Percentiles rank a stretch among this genome's conserved stretches.
phyloP scores from a whole-genome alignment of 2,113 vertebrate genomes.

The Spea multiplicata region DNA sequence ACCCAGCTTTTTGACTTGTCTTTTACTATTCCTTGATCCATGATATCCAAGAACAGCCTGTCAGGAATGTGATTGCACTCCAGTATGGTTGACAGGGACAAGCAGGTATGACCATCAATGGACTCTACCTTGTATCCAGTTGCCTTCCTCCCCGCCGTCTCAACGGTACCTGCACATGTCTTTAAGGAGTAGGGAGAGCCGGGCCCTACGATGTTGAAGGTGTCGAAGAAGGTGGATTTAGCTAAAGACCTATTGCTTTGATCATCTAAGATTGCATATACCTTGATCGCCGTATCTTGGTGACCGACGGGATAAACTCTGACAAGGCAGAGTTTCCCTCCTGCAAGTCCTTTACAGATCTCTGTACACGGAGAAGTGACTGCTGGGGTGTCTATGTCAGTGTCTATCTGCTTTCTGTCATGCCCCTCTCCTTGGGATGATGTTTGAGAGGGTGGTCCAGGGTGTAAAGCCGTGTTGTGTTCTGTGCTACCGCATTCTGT shows the following conservation, averaged over 20 bases:
- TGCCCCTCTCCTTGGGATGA: neutral
- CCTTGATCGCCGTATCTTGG: too few relatives aligned
- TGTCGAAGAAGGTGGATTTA: too few relatives aligned
- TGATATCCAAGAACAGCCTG: neutral
- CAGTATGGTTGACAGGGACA: conserved; percentile 58
- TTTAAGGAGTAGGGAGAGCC: too few relatives aligned
- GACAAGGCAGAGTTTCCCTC: neutral
- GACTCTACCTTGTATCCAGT: too few relatives aligned
- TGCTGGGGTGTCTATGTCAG: neutral
- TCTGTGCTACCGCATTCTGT: conserved; percentile 12
- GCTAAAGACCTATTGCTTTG: too few relatives aligned
- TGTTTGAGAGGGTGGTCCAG: neutral
- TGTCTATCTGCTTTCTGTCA: neutral
- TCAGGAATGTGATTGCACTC: too few relatives aligned
- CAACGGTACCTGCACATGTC: too few relatives aligned
- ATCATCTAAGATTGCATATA: too few relatives aligned
- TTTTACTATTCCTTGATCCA: conserved; percentile 1
- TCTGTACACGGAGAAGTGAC: conserved; percentile 3
- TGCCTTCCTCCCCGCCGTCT: too few relatives aligned
- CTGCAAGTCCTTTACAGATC: conserved; percentile 2
- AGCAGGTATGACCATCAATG: too few relatives aligned
- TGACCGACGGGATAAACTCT: too few relatives aligned
- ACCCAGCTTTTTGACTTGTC: neutral
- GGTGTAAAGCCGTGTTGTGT: conserved; percentile 3
- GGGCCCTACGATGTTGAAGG: too few relatives aligned